Evolutionary conservation across 2,113 vertebrate genomes (phyloP).

Genomic region (Phasianus colchicus): DNA sequence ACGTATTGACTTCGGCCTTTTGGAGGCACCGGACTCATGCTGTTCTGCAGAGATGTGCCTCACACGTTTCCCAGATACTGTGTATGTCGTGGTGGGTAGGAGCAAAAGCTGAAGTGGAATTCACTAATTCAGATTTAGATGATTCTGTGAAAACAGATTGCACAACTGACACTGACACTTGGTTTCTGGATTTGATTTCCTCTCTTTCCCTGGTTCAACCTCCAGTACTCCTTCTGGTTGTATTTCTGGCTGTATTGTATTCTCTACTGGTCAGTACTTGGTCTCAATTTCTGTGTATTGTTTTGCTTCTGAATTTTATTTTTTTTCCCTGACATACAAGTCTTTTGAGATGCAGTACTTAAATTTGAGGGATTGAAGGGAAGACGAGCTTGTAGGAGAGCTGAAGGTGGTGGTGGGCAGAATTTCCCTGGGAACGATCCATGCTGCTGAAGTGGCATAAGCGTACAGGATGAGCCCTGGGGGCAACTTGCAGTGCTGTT

Average conservation of each 20-base stretch:
- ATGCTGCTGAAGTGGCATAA: not conserved
- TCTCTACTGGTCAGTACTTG: not conserved
- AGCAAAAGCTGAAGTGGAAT: conserved; percentile 34
- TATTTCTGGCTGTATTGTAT: not conserved
- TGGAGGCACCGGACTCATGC: conserved; percentile 47
- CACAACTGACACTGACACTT: not conserved
- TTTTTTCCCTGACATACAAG: not conserved
- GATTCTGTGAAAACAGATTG: conserved; percentile 18
- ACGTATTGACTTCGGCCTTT: conserved; percentile 55
- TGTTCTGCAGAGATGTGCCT: conserved; percentile 47
- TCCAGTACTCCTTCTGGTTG: not conserved
- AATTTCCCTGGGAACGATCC: not conserved
- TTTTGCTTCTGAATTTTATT: not conserved
- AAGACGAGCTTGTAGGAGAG: not conserved
- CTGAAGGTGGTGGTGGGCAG: accelerated
- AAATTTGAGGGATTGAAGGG: not conserved
- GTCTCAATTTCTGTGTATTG: not conserved
- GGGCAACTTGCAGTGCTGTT: accelerated
- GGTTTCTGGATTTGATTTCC: conserved; percentile 69
- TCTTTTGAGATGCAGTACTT: not conserved
- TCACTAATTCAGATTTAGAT: conserved; percentile 10
- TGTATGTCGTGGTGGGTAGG: not conserved
- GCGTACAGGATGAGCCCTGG: not conserved
- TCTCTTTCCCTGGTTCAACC: conserved; percentile 7
- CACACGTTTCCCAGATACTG: conserved; percentile 45